These are phyloP conservation scores for Gymnocheta viridis DNA, from an alignment of 2,888 invertebrate species.

Conservation along the genomic window DNA sequence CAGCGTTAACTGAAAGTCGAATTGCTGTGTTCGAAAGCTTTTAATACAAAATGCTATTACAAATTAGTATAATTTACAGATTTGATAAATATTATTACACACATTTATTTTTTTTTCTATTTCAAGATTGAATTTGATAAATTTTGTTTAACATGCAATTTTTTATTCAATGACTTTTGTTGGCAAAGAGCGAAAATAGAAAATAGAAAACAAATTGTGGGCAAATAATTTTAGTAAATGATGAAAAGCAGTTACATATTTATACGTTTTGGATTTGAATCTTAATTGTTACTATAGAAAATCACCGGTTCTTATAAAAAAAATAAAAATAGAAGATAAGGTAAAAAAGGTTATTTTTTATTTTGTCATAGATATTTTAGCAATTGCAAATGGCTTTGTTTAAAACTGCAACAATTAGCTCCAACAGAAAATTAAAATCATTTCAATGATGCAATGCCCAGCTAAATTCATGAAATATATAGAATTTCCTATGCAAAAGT, in stretches of 20 bases:
- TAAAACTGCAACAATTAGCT: too few relatives aligned
- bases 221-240: not conserved
- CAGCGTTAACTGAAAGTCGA: conserved; percentile 11
- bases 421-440: too few relatives aligned
- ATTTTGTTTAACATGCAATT: conserved; percentile 14
- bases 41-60: not conserved
- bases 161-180: not conserved
- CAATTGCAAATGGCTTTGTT: too few relatives aligned
- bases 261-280: not conserved
- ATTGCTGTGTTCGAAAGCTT: not conserved
- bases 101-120: not conserved
- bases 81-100: too few relatives aligned
- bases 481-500: too few relatives aligned
- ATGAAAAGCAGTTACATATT: not conserved
- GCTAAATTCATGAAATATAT: too few relatives aligned
- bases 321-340: too few relatives aligned
- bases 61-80: not conserved
- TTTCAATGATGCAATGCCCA: too few relatives aligned
- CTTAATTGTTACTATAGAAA: too few relatives aligned
- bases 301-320: too few relatives aligned
- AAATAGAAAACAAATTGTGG: not conserved
- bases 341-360: too few relatives aligned
- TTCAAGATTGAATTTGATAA: not conserved
- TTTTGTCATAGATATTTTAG: too few relatives aligned
- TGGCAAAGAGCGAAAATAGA: not conserved